A percentile compares a stretch with the other conserved stretches of the same genome.
phyloP scores from a whole-genome alignment of 1,140 invertebrate genomes.

The Xylocopa sonorina region DNA sequence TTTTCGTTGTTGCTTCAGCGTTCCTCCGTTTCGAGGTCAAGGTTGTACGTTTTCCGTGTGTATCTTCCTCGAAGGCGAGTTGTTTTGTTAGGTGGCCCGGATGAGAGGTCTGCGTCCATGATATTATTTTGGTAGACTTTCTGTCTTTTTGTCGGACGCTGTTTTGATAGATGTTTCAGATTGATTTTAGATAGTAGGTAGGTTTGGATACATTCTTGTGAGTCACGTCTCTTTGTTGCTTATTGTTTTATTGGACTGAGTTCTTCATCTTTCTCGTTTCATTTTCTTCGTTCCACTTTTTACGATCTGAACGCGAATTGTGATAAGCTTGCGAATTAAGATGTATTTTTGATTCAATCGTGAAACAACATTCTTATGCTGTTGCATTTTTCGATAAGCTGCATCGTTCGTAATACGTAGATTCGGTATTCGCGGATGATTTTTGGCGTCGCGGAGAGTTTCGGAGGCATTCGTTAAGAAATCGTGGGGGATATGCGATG shows the following conservation, averaged over 20 bases:
- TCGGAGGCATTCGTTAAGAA: conserved; percentile 34
- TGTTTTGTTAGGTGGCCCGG: conserved; percentile 9
- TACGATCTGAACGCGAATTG: no score
- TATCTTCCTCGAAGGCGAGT: not conserved
- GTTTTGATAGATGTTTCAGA: conserved; percentile 1
- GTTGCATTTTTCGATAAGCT: no score
- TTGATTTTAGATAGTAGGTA: not conserved
- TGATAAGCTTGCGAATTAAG: no score
- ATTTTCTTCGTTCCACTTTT: not conserved
- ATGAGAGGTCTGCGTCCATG: not conserved
- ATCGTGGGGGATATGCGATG: conserved; percentile 7
- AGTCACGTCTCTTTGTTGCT: not conserved
- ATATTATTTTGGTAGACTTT: not conserved
- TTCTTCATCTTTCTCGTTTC: not conserved
- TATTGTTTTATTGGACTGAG: not conserved
- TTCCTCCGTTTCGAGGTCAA: conserved; percentile 22
- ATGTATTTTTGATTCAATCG: no score
- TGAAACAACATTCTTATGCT: no score
- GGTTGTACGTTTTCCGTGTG: not conserved
- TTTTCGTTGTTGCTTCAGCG: not conserved
- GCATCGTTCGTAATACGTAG: no score
- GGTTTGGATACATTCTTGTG: no score
- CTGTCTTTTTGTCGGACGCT: not conserved
- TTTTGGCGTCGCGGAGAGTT: not conserved
- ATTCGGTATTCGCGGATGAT: not conserved